A percentile compares a stretch with the other conserved stretches of the same genome.
Conservation (phyloP, 92 coral and sea anemone genomes). For the Porites rus region DNA sequence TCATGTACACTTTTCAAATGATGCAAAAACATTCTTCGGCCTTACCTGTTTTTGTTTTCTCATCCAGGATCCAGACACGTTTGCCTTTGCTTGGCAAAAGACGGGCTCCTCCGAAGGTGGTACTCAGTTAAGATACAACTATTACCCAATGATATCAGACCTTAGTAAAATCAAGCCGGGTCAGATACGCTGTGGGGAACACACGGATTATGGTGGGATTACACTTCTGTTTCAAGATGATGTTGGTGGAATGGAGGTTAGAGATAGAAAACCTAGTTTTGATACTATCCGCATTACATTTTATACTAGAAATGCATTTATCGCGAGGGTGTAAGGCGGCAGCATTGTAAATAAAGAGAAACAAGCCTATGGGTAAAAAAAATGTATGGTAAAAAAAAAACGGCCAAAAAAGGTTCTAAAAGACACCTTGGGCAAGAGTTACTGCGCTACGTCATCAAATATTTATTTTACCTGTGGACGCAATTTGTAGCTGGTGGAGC, state of each 20-base stretch:
- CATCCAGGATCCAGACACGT: constrained; percentile 66
- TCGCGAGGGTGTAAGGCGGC: no score
- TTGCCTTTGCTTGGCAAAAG: constrained; percentile 54
- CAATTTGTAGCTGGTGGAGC: no score
- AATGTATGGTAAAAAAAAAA: no score
- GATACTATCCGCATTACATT: background rate
- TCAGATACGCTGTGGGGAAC: constrained; percentile 88
- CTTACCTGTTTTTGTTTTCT: no score
- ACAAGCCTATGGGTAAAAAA: no score
- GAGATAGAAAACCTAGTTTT: background rate
- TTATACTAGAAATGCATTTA: background rate
- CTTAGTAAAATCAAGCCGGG: constrained; percentile 60
- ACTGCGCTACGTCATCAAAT: no score
- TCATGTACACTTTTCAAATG: no score
- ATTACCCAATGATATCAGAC: constrained; percentile 69
- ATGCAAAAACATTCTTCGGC: no score
- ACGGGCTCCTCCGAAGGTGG: constrained; percentile 66
- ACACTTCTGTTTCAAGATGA: constrained; percentile 81
- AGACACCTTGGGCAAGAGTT: no score
- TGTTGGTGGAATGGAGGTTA: constrained; percentile 79
- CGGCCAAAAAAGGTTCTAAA: no score
- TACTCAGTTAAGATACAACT: constrained; percentile 69
- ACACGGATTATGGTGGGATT: constrained; percentile 86
- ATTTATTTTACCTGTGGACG: no score
- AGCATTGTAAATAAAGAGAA: no score